These are phyloP conservation scores for Acridotheres tristis DNA, from an alignment of 2,797 vertebrate genomes.

Conservation along the genomic window DNA sequence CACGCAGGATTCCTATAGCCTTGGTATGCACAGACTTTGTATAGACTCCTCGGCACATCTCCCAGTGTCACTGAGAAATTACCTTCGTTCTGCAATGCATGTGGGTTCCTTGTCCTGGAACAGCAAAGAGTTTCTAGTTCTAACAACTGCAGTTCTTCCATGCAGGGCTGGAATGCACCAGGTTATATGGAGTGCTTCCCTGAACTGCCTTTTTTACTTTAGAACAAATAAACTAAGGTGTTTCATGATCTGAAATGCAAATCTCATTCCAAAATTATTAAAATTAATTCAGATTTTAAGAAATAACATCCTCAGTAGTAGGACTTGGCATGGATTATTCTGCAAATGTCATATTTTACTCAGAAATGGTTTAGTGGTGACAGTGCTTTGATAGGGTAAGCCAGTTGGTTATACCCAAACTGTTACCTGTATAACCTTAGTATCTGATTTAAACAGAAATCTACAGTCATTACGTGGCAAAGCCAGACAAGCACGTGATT, in stretches of 20 bases:
- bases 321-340: not conserved
- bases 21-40: not conserved
- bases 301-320: not conserved
- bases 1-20: not conserved
- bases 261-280: not conserved
- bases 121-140: not conserved
- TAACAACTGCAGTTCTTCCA: not conserved
- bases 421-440: not conserved
- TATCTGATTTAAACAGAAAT: not conserved
- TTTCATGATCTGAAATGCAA: not conserved
- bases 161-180: not conserved
- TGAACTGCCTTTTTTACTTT: not conserved
- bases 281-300: not conserved
- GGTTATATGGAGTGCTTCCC: not conserved
- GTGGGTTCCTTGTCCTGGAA: not conserved
- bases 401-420: not conserved
- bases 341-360: not conserved
- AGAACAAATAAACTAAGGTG: not conserved
- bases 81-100: fast-evolving
- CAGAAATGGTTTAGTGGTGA: not conserved
- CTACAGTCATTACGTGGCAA: not conserved
- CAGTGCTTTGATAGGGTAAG: not conserved
- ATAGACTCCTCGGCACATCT: not conserved
- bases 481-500: not conserved
- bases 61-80: not conserved